Percentiles rank a stretch among this genome's conserved stretches.
Conservation (phyloP, 2,797 vertebrate genomes). For the Melanotaenia nigrans region DNA sequence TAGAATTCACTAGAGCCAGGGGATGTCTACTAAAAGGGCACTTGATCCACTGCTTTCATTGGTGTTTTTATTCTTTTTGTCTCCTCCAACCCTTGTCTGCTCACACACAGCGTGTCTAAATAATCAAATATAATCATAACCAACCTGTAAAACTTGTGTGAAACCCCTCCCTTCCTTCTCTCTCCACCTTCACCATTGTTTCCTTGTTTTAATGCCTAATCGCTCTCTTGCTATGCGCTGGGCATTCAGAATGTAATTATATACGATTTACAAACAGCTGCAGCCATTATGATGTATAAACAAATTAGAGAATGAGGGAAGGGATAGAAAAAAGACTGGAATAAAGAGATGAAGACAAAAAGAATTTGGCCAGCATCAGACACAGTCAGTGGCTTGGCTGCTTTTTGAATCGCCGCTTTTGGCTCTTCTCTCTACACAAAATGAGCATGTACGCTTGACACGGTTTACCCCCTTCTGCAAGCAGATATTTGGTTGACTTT, state of each 20-base stretch:
- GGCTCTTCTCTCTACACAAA: constrained; percentile 62
- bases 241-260: constrained; percentile 76
- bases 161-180: neutral
- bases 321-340: constrained; percentile 17
- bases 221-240: constrained; percentile 54
- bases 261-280: constrained; percentile 82
- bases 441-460: constrained; percentile 59
- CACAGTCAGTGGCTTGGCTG: constrained; percentile 59
- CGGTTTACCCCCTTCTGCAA: constrained; percentile 57
- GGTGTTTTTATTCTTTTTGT: constrained; percentile 30
- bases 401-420: constrained; percentile 61
- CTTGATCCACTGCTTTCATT: constrained; percentile 62
- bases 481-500: constrained; percentile 62
- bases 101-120: constrained; percentile 41
- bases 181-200: constrained; percentile 29
- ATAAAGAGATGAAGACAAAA: constrained; percentile 66
- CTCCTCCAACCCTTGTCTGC: constrained; percentile 25
- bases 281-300: constrained; percentile 76
- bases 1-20: constrained; percentile 63
- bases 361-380: constrained; percentile 63
- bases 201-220: constrained; percentile 58
- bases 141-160: constrained; percentile 44
- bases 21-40: constrained; percentile 58
- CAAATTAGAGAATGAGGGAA: constrained; percentile 67
- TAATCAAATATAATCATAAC: constrained; percentile 67